These are phyloP conservation scores for Meloidogyne floridensis DNA, from an alignment of 1,140 invertebrate species.

Conservation along the genomic window DNA sequence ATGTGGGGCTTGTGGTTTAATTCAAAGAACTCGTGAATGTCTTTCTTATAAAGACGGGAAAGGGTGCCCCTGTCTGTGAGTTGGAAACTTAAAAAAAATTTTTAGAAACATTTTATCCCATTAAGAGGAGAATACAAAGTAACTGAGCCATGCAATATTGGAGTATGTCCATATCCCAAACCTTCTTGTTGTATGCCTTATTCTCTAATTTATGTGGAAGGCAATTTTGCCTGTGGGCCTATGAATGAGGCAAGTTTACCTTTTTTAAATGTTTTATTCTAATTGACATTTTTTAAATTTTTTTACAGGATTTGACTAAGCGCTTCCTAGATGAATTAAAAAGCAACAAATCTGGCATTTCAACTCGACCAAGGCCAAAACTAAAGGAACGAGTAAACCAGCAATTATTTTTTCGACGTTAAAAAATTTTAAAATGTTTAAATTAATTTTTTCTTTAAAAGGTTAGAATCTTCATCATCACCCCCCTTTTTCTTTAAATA, in stretches of 20 bases:
- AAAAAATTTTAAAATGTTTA: background rate
- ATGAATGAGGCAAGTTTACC: slow-evolving; percentile 33
- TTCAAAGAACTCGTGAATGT: slow-evolving; percentile 46
- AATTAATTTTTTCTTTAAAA: too few species aligned
- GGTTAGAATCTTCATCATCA: too few species aligned
- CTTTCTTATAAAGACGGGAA: slow-evolving; percentile 47
- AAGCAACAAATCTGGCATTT: background rate
- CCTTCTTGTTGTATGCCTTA: slow-evolving; percentile 54
- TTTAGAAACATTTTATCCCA: background rate
- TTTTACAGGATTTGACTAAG: slow-evolving; percentile 14
- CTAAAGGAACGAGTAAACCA: slow-evolving; percentile 19
- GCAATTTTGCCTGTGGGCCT: slow-evolving; percentile 51
- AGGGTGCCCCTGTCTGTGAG: slow-evolving; percentile 50
- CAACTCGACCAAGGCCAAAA: background rate
- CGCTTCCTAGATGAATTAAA: slow-evolving; percentile 19
- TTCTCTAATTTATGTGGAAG: slow-evolving; percentile 46
- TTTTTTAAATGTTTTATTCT: slow-evolving; percentile 11
- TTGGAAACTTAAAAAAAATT: background rate
- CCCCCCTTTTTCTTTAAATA: too few species aligned
- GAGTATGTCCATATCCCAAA: slow-evolving; percentile 45
- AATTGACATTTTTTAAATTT: background rate
- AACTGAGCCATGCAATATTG: slow-evolving; percentile 50
- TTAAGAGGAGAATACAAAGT: slow-evolving; percentile 55
- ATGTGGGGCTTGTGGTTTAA: slow-evolving; percentile 50
- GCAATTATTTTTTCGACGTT: slow-evolving; percentile 9